These are phyloP conservation scores for Temnopleurus reevesii DNA, from an alignment of 53 echinoderm and acorn worm species.

Conservation along the genomic window DNA sequence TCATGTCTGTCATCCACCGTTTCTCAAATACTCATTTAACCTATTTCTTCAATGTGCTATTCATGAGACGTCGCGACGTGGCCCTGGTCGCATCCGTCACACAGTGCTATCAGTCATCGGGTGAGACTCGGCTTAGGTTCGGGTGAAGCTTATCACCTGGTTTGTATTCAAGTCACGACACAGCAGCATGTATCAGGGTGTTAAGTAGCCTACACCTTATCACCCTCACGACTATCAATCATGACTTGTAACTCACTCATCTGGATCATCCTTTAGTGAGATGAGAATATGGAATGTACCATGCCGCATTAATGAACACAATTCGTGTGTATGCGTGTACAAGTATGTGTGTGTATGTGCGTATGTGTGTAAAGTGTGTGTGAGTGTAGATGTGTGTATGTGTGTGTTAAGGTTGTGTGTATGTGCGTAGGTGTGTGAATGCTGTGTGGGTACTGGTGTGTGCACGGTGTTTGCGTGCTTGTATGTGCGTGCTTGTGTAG, in stretches of 20 bases:
- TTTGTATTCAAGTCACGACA: constrained; percentile 19
- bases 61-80: background rate
- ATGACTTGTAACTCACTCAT: background rate
- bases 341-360: too few species aligned
- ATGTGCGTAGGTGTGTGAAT: background rate
- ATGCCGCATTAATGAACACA: too few species aligned
- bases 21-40: background rate
- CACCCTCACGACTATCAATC: background rate
- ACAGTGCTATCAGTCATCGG: background rate
- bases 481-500: background rate
- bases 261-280: background rate
- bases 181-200: background rate
- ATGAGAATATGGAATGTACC: background rate
- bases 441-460: too few species aligned
- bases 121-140: too few species aligned
- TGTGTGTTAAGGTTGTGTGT: background rate
- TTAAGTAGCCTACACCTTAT: background rate
- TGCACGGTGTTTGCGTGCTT: too few species aligned
- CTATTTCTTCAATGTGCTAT: background rate
- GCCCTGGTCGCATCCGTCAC: background rate
- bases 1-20: too few species aligned
- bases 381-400: too few species aligned
- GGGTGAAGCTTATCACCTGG: background rate
- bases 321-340: too few species aligned
- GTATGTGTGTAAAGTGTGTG: too few species aligned